Percentiles rank a stretch among this genome's conserved stretches.
Conservation (phyloP, 2,113 vertebrate genomes). For the Coryphaenoides rupestris region DNA sequence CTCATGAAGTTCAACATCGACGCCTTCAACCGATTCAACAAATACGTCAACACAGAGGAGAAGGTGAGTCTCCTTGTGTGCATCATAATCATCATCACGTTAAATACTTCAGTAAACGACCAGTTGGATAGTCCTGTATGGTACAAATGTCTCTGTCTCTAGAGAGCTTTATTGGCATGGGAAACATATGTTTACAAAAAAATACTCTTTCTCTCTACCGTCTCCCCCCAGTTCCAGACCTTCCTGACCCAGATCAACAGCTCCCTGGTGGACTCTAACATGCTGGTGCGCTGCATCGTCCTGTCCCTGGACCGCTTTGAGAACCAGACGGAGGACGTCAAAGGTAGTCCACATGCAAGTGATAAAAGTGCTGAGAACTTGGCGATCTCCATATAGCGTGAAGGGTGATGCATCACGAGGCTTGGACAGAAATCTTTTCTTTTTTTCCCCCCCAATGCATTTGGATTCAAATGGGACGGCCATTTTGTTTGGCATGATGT, state of each 20-base stretch:
- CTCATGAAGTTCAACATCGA: slow-evolving; percentile 99
- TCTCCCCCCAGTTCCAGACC: slow-evolving; percentile 85
- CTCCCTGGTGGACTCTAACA: slow-evolving; percentile 96
- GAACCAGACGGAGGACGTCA: slow-evolving; percentile 79
- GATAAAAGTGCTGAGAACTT: no score
- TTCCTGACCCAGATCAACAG: slow-evolving; percentile 98
- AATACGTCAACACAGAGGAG: slow-evolving; percentile 95
- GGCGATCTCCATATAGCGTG: no score
- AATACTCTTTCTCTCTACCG: no score
- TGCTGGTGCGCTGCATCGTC: slow-evolving; percentile 95
- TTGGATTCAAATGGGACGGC: no score
- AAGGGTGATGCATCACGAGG: not conserved
- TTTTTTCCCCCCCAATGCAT: no score
- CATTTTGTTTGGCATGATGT: no score
- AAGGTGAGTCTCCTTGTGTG: slow-evolving; percentile 79
- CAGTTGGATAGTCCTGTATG: not conserved
- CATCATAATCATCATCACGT: no score
- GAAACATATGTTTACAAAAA: no score
- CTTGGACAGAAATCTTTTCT: not conserved
- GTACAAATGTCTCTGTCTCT: not conserved
- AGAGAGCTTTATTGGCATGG: no score
- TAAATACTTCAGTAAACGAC: not conserved
- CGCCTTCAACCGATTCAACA: slow-evolving; percentile 98
- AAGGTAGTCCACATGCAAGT: slow-evolving; percentile 52
- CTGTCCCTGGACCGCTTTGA: slow-evolving; percentile 94